Evolutionary conservation across 53 echinoderm and acorn worm species (phyloP), one percentile per base, ranked within the genome.

Genomic region (Temnopleurus reevesii): DNA sequence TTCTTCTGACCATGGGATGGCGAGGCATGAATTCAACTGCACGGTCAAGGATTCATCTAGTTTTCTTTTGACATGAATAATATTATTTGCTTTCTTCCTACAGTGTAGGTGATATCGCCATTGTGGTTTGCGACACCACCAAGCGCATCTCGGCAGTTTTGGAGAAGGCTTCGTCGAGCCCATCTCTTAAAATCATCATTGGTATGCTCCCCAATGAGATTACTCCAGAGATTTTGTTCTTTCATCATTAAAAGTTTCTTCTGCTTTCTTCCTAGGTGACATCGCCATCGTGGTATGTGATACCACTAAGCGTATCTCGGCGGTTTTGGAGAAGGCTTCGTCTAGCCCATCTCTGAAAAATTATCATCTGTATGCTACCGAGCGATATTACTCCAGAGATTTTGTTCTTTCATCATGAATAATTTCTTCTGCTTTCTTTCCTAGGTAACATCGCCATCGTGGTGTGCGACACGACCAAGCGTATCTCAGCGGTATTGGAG

Each of bases 221-320:
- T 19, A 86, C 94, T 18, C 51, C 89, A 26, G 94, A 94, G 15
- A 44, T 90, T n/a, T n/a, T n/a, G n/a, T n/a, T n/a, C n/a, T n/a
- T n/a, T n/a, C n/a, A n/a, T n/a, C n/a, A n/a, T n/a, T n/a, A n/a
- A n/a, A n/a, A n/a, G 60, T 30, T 60, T 29, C 15, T 12, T n/a
- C n/a, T 60, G 10, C 19, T 1, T 30, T 2, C 29, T 2, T 60
- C 21, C 36, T 71, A 71, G 71, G 71, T 43, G 71, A 41, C 21
- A 94, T 94, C 54, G 54, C 90, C 30, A 80, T 83, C 8, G 94
- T 94, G 28, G 82, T 90, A 18, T 82, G 84, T 60, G 94, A 94
- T 41, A 90, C 92, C 28, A 46, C 90, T 0, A 90, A 84, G 24
- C 55, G 92, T 25, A 83, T 90, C 19, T 34, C 77, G 12, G 90